Evolutionary conservation across 2,113 vertebrate genomes (phyloP), one percentile per base, ranked within the genome.

Genomic region (Nesogale talazaci): DNA sequence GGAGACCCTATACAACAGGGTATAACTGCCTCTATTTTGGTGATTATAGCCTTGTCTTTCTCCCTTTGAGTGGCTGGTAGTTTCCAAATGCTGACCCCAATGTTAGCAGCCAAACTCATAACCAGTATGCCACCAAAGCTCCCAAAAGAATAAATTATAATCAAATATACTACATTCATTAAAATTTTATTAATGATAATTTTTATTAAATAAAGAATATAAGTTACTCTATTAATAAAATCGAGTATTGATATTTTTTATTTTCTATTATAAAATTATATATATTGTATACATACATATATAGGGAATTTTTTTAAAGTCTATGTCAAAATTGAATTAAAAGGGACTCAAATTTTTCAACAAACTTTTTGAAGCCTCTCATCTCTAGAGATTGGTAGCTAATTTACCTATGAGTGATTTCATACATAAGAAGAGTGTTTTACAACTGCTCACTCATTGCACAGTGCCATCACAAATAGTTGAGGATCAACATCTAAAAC

Each of bases 341-440:
- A 23, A 61, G 59, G 22, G 3, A 61, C 6, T 61, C 6, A 19
- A 22, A 61, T 61, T 61, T 65, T 65, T 65, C 25, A 29, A 65
- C 59, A 65, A 65, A 27, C 59, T 61, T 65, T 65, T 65, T 65
- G 63, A 20, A 65, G 63, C 2, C 4, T 25, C 59, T 61, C 22
- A 19, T 61, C 2, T 61, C 9, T 42, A 90, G 46, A 52, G 46
- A 7, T 85, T 94, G 63, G 5, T 59, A 76, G 56, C 3, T 86
- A 56, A 83, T 52, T 86, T 86, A 76, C 65, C 77, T 82, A 56
- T 65, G 59, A 69, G 70, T 11, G 80, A 77, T 31, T 56, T 91
- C 87, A 91, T 7, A 72, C 34, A 74, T 40, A 59, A 42, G 82
- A 23, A 90, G 46, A 38, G 0, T n/a, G 81, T 69, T 10, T 89